These are phyloP conservation scores for Callopanchax toddi DNA, from an alignment of 2,113 vertebrate genomes.

Conservation along the genomic window DNA sequence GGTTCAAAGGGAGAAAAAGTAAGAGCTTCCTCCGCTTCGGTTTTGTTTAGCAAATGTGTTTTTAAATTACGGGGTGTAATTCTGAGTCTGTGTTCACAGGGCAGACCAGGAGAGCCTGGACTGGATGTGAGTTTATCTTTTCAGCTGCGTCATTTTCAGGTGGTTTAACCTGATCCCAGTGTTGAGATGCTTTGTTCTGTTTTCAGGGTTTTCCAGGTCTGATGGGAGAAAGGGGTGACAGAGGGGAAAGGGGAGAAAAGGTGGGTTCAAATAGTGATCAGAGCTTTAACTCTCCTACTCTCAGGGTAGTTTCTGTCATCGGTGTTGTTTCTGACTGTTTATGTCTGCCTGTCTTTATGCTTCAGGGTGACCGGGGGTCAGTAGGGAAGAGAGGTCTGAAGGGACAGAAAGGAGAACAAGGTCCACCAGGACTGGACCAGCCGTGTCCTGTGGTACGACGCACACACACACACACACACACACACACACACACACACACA, in stretches of 20 bases:
- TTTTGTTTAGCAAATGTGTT: background rate
- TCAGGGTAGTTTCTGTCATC: background rate
- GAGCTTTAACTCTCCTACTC: no score
- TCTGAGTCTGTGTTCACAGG: slow-evolving; percentile 76
- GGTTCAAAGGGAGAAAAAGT: slow-evolving; percentile 97
- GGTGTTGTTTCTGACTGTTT: background rate
- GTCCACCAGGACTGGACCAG: slow-evolving; percentile 93
- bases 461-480: slow-evolving; percentile 7
- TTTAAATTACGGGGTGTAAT: background rate
- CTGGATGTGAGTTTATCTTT: slow-evolving; percentile 88
- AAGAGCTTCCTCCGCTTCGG: slow-evolving; percentile 35
- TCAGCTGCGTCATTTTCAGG: background rate
- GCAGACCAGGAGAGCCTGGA: slow-evolving; percentile 91
- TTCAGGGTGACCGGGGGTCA: slow-evolving; percentile 89
- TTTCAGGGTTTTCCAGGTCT: slow-evolving; percentile 91
- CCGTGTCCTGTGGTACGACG: slow-evolving; percentile 94
- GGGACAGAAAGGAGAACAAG: slow-evolving; percentile 95
- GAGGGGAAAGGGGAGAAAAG: slow-evolving; percentile 92
- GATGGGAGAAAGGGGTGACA: slow-evolving; percentile 90
- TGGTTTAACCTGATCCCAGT: background rate
- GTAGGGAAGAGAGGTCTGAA: slow-evolving; percentile 92
- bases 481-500: background rate
- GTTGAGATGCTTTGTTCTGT: slow-evolving; percentile 9
- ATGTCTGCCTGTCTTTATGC: background rate
- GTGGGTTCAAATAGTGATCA: slow-evolving; percentile 62